phyloP scores from a whole-genome alignment of 1,140 invertebrate genomes.

The Chelonus insularis region DNA sequence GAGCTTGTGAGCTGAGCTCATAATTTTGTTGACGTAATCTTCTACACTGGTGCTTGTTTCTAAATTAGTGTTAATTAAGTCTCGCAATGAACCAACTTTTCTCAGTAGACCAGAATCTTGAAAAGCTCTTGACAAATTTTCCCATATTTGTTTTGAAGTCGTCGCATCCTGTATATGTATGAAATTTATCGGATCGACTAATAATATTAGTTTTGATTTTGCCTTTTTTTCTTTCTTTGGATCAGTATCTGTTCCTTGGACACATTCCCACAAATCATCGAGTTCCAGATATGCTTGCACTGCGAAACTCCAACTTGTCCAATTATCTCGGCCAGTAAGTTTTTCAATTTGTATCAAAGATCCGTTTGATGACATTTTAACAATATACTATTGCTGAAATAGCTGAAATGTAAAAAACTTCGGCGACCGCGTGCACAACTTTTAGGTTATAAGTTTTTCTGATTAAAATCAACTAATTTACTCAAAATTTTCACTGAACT shows the following conservation, averaged over 20 bases:
- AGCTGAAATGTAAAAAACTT: background rate
- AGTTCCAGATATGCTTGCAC: slow-evolving; percentile 44
- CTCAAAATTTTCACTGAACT: no score
- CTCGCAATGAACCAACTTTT: slow-evolving; percentile 42
- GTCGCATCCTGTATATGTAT: slow-evolving; percentile 37
- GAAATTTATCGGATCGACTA: slow-evolving; percentile 43
- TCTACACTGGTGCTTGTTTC: slow-evolving; percentile 40
- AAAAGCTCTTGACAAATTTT: slow-evolving; percentile 39
- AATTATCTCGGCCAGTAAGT: slow-evolving; percentile 44
- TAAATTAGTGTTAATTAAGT: slow-evolving; percentile 38
- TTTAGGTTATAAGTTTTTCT: no score
- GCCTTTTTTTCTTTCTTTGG: slow-evolving; percentile 37
- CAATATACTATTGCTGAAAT: background rate
- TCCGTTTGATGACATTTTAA: background rate
- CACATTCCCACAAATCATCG: slow-evolving; percentile 40
- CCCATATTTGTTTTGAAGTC: slow-evolving; percentile 35
- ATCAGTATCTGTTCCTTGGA: slow-evolving; percentile 32
- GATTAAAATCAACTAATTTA: no score
- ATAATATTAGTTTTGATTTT: slow-evolving; percentile 40
- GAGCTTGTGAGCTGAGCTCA: slow-evolving; percentile 44
- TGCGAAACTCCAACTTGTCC: slow-evolving; percentile 41
- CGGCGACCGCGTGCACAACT: background rate
- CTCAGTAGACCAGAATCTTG: slow-evolving; percentile 46
- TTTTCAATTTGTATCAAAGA: slow-evolving; percentile 34
- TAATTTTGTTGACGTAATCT: slow-evolving; percentile 45